Conservation (phyloP, 2,113 vertebrate genomes). For the Canis aureus region DNA sequence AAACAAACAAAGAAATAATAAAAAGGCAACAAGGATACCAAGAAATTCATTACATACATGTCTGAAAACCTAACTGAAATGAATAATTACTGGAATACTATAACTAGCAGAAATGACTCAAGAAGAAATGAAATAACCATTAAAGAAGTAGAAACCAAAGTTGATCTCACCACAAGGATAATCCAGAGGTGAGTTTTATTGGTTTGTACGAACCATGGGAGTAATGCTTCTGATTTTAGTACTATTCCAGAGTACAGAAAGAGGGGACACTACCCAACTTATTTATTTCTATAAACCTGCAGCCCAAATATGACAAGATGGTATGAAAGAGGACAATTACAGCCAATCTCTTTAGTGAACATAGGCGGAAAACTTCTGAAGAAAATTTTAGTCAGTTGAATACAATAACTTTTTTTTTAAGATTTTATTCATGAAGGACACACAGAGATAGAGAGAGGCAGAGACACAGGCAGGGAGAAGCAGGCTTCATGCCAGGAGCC, state of each 20-base stretch:
- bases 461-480: too few species aligned
- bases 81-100: not conserved
- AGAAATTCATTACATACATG: not conserved
- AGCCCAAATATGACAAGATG: not conserved
- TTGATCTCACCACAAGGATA: not conserved
- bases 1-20: too few species aligned
- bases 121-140: not conserved
- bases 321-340: not conserved
- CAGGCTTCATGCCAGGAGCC: too few species aligned
- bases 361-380: not conserved
- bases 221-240: not conserved
- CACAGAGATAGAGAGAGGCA: too few species aligned
- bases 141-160: not conserved
- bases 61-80: not conserved
- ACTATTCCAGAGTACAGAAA: not conserved
- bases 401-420: not conserved
- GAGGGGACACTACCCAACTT: not conserved
- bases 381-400: not conserved
- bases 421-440: too few species aligned
- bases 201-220: not conserved
- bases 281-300: not conserved
- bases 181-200: not conserved
- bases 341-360: not conserved
- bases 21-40: not conserved
- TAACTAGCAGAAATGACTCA: not conserved